These are phyloP conservation scores for Diloba caeruleocephala DNA, from an alignment of 2,888 invertebrate species.

Conservation along the genomic window DNA sequence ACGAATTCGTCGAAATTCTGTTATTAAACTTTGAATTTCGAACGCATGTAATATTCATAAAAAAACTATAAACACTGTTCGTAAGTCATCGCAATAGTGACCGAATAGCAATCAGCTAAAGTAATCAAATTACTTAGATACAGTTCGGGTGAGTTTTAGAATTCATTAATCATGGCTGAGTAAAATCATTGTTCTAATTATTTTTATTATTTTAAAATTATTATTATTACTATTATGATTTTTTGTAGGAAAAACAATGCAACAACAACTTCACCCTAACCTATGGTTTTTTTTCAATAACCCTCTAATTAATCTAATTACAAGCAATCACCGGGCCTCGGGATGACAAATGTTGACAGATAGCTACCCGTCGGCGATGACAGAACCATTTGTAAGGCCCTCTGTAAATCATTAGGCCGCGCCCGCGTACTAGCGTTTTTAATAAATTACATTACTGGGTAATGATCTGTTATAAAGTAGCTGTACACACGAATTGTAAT, in stretches of 20 bases:
- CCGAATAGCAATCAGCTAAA: too few species aligned
- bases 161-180: too few species aligned
- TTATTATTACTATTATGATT: too few species aligned
- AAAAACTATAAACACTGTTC: too few species aligned
- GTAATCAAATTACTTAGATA: too few species aligned
- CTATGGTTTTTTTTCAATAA: conserved; percentile 43
- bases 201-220: too few species aligned
- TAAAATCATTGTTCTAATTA: too few species aligned
- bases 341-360: conserved; percentile 81
- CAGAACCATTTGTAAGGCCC: conserved; percentile 79
- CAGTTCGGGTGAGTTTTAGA: too few species aligned
- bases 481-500: conserved; percentile 53
- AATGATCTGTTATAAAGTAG: conserved; percentile 55
- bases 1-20: too few species aligned
- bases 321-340: conserved; percentile 63
- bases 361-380: conserved; percentile 76
- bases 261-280: conserved; percentile 16
- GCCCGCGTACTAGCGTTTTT: conserved; percentile 64
- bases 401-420: conserved; percentile 73
- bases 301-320: conserved; percentile 71
- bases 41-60: too few species aligned
- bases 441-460: conserved; percentile 64
- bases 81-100: too few species aligned
- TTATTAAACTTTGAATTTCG: too few species aligned
- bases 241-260: background rate